These are phyloP conservation scores for Mythimna lalbum DNA, from an alignment of 2,888 invertebrate genomes.

Conservation along the genomic window DNA sequence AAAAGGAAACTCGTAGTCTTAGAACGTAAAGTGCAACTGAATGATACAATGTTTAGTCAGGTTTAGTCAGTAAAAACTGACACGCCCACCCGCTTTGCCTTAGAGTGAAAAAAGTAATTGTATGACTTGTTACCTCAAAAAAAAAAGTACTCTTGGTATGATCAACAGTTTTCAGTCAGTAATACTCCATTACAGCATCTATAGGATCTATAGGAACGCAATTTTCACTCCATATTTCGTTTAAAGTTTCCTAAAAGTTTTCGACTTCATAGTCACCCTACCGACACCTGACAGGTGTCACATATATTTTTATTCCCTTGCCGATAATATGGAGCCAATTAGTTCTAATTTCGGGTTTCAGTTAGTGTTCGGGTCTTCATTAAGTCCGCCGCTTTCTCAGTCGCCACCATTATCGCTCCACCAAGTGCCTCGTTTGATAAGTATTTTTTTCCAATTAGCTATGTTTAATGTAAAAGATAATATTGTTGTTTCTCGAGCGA, in stretches of 20 bases:
- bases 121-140: no score
- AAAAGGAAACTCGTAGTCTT: no score
- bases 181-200: background rate
- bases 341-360: constrained; percentile 40
- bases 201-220: background rate
- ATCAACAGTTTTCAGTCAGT: background rate
- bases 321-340: constrained; percentile 26
- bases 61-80: no score
- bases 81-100: no score
- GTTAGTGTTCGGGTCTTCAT: constrained; percentile 17
- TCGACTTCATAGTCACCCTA: constrained; percentile 28
- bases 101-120: no score
- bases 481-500: background rate
- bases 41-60: no score
- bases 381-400: constrained; percentile 17
- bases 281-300: background rate
- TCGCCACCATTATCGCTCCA: background rate
- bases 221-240: background rate
- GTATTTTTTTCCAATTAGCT: background rate
- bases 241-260: background rate
- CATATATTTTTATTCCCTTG: constrained; percentile 42
- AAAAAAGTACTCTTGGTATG: no score
- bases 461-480: background rate
- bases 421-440: background rate
- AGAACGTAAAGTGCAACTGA: no score